These are phyloP conservation scores for Dromococcyx pavoninus DNA, from an alignment of 2,797 vertebrate genomes.

Conservation along the genomic window DNA sequence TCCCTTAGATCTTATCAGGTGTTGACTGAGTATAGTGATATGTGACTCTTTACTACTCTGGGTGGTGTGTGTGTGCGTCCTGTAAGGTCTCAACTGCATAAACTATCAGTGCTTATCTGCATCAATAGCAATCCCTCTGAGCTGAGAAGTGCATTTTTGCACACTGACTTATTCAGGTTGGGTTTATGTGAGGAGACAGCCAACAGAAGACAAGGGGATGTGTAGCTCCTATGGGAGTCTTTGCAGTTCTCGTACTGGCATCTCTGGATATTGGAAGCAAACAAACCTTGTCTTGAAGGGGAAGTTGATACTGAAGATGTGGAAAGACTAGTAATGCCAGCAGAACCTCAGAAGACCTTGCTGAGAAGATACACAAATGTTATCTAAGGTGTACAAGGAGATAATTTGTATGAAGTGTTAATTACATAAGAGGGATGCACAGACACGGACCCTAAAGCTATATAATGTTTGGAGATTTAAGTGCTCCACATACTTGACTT, in stretches of 20 bases:
- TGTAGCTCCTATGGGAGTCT: not conserved
- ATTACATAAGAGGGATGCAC: not conserved
- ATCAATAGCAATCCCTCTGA: rapidly evolving
- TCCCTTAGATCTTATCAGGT: not conserved
- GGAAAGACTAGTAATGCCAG: not conserved
- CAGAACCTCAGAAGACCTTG: not conserved
- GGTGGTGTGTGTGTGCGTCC: rapidly evolving
- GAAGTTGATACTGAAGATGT: not conserved
- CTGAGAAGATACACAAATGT: not conserved
- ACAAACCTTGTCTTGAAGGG: not conserved
- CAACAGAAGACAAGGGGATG: not conserved
- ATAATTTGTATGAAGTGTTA: not conserved
- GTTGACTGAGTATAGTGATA: not conserved
- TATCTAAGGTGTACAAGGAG: not conserved
- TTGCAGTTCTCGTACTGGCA: not conserved
- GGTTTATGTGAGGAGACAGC: not conserved
- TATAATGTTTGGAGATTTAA: not conserved
- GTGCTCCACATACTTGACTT: not conserved
- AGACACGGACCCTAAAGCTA: not conserved
- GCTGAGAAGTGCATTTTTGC: not conserved
- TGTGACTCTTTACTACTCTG: not conserved
- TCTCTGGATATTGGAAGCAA: not conserved
- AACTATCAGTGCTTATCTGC: not conserved
- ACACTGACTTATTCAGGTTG: not conserved
- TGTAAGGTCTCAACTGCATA: not conserved